Base-by-base conservation (phyloP, 2,113 vertebrate species). In the Leiothrix lutea region DNA sequence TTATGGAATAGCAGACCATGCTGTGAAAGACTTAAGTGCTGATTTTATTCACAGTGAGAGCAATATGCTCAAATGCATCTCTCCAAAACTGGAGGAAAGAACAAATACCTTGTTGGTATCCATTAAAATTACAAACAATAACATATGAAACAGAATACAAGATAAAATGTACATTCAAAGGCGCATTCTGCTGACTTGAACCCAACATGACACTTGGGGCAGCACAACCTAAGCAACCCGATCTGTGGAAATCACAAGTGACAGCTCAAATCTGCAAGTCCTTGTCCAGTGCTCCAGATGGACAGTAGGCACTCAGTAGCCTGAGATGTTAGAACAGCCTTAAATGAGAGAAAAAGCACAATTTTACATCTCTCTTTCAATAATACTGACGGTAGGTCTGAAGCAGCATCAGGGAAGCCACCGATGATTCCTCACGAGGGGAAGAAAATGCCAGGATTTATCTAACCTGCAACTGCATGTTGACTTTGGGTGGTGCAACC, bases 21-120 rank as follows among this genome's bases (percentile, higher is more conserved):
- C 36, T 33, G 21, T 67, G 57, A 51, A 81, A 92, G 13, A 78
- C 51, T 80, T 44, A 73, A 90, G 71, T 84, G 79, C 62, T 79
- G 36, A 69, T 83, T 88, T 89, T 94, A 81, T 97, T 77, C 95
- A 95, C 91, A 97, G 94, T 90, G 85, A 92, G 98, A 98, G 77
- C 70, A 84, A 91, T 85, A 94, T 89, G 88, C 95, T 92, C 96
- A 97, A 67, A 93, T 78, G 26, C 56, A 47, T 57, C 35, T 72
- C 95, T 95, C 93, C 95, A 91, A 40, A 93, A 88, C 45, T 56
- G 91, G 53, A 95, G 86, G 28, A 94, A 92, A 86, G 81, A 83
- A 77, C 48, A 82, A 79, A 80, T 40, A 92, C 64, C 62, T 88
- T 1, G 2, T 48, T 72, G 67, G 79, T 66, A 62, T 20, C 66